A percentile compares a stretch with the other conserved stretches of the same genome.
Conservation (phyloP, 2,113 vertebrate genomes). For the Dasyurus viverrinus region DNA sequence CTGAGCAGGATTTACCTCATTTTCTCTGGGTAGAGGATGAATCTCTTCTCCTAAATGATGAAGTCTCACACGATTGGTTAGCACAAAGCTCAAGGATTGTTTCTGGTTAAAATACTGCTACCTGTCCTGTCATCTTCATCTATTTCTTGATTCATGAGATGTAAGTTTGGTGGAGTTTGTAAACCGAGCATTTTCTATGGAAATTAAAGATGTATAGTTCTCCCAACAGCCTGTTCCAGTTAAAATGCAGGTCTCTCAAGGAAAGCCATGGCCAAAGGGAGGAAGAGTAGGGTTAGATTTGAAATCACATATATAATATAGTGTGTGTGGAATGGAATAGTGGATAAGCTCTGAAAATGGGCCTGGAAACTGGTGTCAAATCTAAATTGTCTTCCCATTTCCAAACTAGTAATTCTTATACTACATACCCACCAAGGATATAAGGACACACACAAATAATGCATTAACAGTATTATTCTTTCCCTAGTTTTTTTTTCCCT, state of each 20-base stretch:
- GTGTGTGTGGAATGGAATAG: background rate
- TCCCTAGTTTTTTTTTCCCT: background rate
- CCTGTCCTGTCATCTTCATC: background rate
- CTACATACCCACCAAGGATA: background rate
- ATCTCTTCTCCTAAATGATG: background rate
- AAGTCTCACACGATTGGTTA: background rate
- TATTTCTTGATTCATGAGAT: conserved; percentile 36
- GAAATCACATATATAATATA: conserved; percentile 2
- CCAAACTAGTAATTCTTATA: conserved; percentile 32
- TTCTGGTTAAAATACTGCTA: background rate
- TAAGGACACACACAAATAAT: background rate
- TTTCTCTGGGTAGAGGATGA: background rate
- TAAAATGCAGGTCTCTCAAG: conserved; percentile 45
- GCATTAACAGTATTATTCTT: background rate
- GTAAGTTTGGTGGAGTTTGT: conserved; percentile 39
- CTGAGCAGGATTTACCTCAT: background rate
- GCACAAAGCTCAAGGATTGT: background rate
- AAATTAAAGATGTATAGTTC: conserved; percentile 69
- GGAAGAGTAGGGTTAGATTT: background rate
- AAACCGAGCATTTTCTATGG: conserved; percentile 38
- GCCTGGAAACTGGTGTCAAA: background rate
- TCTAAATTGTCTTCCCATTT: conserved; percentile 45
- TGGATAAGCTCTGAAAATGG: background rate
- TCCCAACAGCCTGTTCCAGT: conserved; percentile 45
- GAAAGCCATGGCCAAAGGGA: conserved; percentile 34